phyloP scores from a whole-genome alignment of 2,113 vertebrate species.

The Sarotherodon lohbergeri region DNA sequence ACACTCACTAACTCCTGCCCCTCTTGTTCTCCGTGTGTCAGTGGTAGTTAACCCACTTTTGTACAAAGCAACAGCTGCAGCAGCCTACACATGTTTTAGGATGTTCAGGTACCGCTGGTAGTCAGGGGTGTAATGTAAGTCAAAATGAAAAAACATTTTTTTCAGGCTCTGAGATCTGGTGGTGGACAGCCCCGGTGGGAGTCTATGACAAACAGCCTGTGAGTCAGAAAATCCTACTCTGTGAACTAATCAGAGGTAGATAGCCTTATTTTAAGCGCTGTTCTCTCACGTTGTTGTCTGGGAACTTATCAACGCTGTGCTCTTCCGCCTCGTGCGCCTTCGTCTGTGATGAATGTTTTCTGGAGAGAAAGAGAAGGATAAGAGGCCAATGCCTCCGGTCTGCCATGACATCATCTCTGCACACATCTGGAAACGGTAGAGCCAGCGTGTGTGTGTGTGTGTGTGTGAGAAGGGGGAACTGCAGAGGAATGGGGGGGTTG shows the following conservation, averaged over 20 bases:
- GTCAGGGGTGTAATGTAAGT: background rate
- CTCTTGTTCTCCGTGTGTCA: background rate
- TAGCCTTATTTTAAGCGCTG: background rate
- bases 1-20: constrained; percentile 48
- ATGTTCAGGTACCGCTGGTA: constrained; percentile 54
- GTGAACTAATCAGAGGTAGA: constrained; percentile 19
- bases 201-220: constrained; percentile 6
- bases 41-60: constrained; percentile 20
- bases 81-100: constrained; percentile 28
- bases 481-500: constrained; percentile 18
- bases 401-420: constrained; percentile 71
- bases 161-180: background rate
- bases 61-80: constrained; percentile 35
- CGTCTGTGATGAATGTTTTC: constrained; percentile 48
- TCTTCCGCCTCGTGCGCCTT: constrained; percentile 34
- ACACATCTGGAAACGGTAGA: constrained; percentile 72
- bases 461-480: constrained; percentile 6
- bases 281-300: constrained; percentile 21
- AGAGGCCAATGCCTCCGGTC: constrained; percentile 57
- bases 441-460: constrained; percentile 20
- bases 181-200: background rate
- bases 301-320: constrained; percentile 30
- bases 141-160: background rate
- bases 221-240: constrained; percentile 39
- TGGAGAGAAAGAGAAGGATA: constrained; percentile 39